Percentiles rank a stretch among this genome's conserved stretches.
Conservation (phyloP, 1,140 invertebrate species). For the Cyphomyrmex costatus region DNA sequence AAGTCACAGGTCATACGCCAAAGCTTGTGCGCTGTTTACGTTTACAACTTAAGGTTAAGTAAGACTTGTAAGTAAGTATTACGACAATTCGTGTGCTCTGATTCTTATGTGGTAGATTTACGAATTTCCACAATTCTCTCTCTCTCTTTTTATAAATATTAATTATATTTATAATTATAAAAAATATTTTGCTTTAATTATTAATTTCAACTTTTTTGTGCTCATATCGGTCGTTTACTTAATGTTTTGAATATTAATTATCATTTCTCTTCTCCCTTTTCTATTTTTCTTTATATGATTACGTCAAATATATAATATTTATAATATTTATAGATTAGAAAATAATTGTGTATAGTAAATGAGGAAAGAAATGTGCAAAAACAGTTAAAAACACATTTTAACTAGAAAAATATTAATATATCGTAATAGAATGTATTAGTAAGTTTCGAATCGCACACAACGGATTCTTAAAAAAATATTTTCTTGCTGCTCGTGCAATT, state of each 20-base stretch:
- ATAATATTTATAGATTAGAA: not conserved
- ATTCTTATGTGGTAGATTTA: not conserved
- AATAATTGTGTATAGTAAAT: not conserved
- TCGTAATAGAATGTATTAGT: not conserved
- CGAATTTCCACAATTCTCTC: not conserved
- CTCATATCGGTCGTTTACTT: too few relatives aligned
- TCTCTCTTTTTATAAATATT: not conserved
- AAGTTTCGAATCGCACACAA: not conserved
- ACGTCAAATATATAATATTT: not conserved
- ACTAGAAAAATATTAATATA: not conserved
- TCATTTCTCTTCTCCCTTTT: not conserved
- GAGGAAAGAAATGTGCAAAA: not conserved
- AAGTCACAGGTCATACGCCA: too few relatives aligned
- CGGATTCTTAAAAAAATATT: constrained; percentile 15
- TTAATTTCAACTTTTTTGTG: too few relatives aligned
- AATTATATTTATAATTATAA: too few relatives aligned
- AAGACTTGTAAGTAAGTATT: too few relatives aligned
- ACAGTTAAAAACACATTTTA: not conserved
- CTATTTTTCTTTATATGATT: not conserved
- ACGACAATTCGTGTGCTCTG: too few relatives aligned
- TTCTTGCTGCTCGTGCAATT: not conserved
- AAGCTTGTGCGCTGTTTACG: too few relatives aligned
- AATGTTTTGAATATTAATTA: constrained; percentile 29
- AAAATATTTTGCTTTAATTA: too few relatives aligned
- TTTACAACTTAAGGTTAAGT: too few relatives aligned